Evolutionary conservation across 2,113 vertebrate genomes (phyloP), one percentile per base, ranked within the genome.

Genomic region (Melanerpes aurifrons): DNA sequence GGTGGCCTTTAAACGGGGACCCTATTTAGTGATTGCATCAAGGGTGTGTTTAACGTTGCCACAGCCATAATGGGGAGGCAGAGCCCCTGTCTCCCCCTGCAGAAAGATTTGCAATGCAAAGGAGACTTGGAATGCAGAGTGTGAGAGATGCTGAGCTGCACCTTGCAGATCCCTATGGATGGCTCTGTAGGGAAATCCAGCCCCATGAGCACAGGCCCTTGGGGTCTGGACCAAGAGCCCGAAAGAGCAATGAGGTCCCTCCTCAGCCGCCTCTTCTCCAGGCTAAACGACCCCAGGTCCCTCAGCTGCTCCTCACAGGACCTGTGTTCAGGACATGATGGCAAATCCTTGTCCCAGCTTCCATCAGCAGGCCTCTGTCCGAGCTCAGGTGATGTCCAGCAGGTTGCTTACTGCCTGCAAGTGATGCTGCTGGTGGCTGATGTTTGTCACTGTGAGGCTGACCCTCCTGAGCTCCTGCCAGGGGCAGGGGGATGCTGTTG

Each of bases 1-100:
- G 89, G 78, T 97, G 95, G 97, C 82, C 92, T 97, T 97, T 96
- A 74, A 91, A 95, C 69, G 87, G 64, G n/a, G 37, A 71, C 63
- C 88, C 69, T 93, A 9, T 71, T 91, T 48, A 63, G 80, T 86
- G 54, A 32, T 82, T 87, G 78, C 72, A 88, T 82, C 91, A 92
- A 93, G 77, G 63, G 73, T 84, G 80, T 76, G 74, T 94, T 95
- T 94, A 91, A 77, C 81, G 40, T 9, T 83, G 89, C 81, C 59
- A 75, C 57, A 87, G 95, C 93, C 90, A 86, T 64, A 85, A 59
- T 40, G 35, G 84, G 68, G 32, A 83, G 56, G 48, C 48, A 74
- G 82, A 26, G 25, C 37, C 15, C 24, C 15, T 13, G 12, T 14
- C 15, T 32, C 47, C 18, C 56, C 29, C 63, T 9, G 13, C 87